Evolutionary conservation across 2,797 vertebrate genomes (phyloP).

Genomic region (Muscicapa comitata): DNA sequence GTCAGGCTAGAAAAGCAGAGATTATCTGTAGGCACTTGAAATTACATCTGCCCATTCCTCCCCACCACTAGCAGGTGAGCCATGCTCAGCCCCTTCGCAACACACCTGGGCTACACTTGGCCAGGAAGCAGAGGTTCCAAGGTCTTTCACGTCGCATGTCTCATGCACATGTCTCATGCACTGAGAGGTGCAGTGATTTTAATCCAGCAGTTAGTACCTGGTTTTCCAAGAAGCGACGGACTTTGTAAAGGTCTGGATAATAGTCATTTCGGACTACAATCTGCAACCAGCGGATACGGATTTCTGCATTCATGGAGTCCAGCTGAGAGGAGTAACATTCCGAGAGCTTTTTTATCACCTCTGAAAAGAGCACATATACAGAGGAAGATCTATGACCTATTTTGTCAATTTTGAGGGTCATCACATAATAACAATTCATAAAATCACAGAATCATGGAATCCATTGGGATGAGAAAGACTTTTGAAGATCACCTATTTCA

Average conservation of each 20-base stretch:
- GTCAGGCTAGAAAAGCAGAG: slow-evolving; percentile 37
- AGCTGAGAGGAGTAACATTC: slow-evolving; percentile 86
- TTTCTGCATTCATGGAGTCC: slow-evolving; percentile 91
- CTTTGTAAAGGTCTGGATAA: slow-evolving; percentile 87
- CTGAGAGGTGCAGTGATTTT: slow-evolving; percentile 58
- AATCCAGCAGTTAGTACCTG: slow-evolving; percentile 78
- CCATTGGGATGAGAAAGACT: not conserved
- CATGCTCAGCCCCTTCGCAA: slow-evolving; percentile 45
- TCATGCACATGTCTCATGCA: slow-evolving; percentile 65
- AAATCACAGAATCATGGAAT: not conserved
- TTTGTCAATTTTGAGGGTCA: not conserved
- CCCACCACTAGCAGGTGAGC: slow-evolving; percentile 61
- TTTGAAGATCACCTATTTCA: not conserved
- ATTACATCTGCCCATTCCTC: slow-evolving; percentile 51
- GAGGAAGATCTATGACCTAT: not conserved
- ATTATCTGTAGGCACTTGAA: slow-evolving; percentile 23
- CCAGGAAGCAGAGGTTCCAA: slow-evolving; percentile 65
- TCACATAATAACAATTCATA: not conserved
- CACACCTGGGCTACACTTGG: slow-evolving; percentile 67
- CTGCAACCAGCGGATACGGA: slow-evolving; percentile 95
- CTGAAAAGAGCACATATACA: slow-evolving; percentile 65
- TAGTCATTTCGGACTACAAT: slow-evolving; percentile 90
- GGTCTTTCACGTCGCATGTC: slow-evolving; percentile 62
- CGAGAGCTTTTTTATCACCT: slow-evolving; percentile 86
- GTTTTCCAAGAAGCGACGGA: slow-evolving; percentile 91